Conservation (phyloP, 2,888 invertebrate genomes). For the Eristalinus sepulchralis region DNA sequence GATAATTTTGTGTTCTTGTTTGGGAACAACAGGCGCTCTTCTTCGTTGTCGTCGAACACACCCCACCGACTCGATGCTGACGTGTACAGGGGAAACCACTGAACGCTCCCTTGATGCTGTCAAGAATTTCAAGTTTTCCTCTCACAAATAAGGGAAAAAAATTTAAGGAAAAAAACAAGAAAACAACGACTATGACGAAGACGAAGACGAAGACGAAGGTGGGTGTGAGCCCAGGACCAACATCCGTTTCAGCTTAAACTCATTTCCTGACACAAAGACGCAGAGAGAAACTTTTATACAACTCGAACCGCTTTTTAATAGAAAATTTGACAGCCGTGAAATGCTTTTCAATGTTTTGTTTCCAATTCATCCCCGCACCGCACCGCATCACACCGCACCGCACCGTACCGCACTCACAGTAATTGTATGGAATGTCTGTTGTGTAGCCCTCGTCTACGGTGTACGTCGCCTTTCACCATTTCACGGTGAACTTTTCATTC, state of each 20-base stretch:
- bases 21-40: conserved; percentile 2
- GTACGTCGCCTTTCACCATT: not conserved
- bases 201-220: not conserved
- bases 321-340: conserved; percentile 72
- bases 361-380: conserved; percentile 46
- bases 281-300: conserved; percentile 64
- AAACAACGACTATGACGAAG: not conserved
- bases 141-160: not conserved
- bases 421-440: conserved; percentile 37
- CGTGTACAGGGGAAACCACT: conserved; percentile 49
- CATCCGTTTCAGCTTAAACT: conserved; percentile 71
- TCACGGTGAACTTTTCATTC: conserved; percentile 46
- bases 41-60: not conserved
- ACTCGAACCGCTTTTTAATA: conserved; percentile 69
- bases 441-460: not conserved
- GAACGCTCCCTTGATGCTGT: conserved; percentile 53
- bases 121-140: conserved; percentile 65
- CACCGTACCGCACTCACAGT: not conserved
- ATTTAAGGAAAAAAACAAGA: not conserved
- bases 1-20: conserved; percentile 50
- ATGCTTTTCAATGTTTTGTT: conserved; percentile 72
- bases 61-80: not conserved
- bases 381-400: not conserved
- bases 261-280: conserved; percentile 70
- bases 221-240: conserved; percentile 1